Evolutionary conservation across 1,140 invertebrate genomes (phyloP).

Genomic region (Neodiprion fabricii): DNA sequence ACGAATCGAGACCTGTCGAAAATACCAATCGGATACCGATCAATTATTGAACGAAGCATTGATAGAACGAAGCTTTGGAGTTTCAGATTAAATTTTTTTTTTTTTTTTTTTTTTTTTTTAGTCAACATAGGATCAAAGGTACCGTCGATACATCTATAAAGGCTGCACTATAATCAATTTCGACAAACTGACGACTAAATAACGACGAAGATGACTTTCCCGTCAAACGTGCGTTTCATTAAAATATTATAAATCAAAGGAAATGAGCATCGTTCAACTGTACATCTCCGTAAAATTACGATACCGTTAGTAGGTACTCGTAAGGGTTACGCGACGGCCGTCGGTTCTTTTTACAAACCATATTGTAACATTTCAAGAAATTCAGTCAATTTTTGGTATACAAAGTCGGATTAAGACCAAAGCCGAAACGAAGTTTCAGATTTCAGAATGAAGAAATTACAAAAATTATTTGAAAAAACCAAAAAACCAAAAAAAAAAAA

Average conservation of each 20-base stretch:
- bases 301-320: no score
- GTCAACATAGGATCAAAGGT: no score
- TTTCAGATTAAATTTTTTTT: background rate
- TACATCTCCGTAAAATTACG: no score
- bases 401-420: conserved; percentile 14
- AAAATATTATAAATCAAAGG: no score
- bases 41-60: background rate
- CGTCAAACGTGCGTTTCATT: no score
- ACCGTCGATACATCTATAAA: no score
- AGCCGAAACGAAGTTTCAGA: conserved; percentile 11
- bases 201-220: no score
- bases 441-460: background rate
- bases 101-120: no score
- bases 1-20: background rate
- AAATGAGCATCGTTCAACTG: no score
- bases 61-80: background rate
- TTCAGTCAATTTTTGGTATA: background rate
- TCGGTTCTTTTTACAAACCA: conserved; percentile 4
- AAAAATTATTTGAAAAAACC: background rate
- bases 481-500: background rate
- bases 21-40: conserved; percentile 2
- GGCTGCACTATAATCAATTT: no score
- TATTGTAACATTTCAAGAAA: no score
- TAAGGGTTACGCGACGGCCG: background rate
- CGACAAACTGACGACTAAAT: no score